Base-by-base conservation (phyloP, 2,888 invertebrate species). In the Morpho achilles region DNA sequence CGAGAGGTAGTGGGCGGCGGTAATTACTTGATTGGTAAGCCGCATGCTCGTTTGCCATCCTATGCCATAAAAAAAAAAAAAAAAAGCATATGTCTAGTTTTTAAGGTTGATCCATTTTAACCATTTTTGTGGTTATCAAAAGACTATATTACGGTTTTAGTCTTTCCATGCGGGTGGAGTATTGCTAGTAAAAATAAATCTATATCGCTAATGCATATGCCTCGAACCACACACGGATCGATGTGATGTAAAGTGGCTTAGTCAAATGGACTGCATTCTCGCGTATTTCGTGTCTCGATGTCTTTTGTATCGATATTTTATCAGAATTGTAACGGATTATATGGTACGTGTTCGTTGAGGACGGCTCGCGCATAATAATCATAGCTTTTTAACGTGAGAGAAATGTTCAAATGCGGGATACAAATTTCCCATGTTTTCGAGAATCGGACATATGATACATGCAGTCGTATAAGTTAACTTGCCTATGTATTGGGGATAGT, bases 181-280 rank as follows among this genome's bases (percentile, higher is more conserved):
- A n/a, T n/a, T n/a, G n/a, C n/a, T n/a, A n/a, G n/a, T n/a, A n/a
- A 43, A 5, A 32, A 49, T 41, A 50, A 53, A 41, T 16, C 9
- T 3, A 16, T 9, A 9, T 7, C 8, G 23, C 68, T 59, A 0
- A 6, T 50, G 54, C 64, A 58, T 53, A 1, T 66, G 39, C 45
- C 65, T 71, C 66, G 59, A 1, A 42, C 73, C 67, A 62, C 42
- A 60, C 22, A 9, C 50, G 40, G 61, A 50, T 56, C 53, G 56
- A 68, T 67, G 62, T 68, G 55, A 60, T 67, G 67, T 65, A 75
- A 76, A 81, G 76, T 79, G 74, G 79, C 79, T 80, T 75, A 80
- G 77, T 75, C 71, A 77, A 80, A 80, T 79, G 75, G 77, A 67
- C 71, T 72, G 75, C 76, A 73, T 71, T 66, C 68, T 61, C 52